Evolutionary conservation across 2,113 vertebrate species (phyloP), one percentile per base, ranked within the genome.

Genomic region (Chaetodon trifascialis): DNA sequence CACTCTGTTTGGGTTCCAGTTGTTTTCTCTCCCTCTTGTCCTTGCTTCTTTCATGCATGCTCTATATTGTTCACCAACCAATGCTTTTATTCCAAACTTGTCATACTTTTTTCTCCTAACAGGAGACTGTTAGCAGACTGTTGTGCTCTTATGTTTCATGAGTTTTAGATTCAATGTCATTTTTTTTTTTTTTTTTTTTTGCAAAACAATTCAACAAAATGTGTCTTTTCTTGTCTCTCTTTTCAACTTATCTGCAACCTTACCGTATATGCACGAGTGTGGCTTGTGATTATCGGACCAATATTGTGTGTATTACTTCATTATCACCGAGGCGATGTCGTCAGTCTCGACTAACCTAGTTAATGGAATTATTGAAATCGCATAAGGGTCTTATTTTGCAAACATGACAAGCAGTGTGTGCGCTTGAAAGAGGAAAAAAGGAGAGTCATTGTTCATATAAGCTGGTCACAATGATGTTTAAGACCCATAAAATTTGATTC

Each of bases 401-500:
- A 83, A 88, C 80, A 83, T 68, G 70, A 72, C 54, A 68, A 52
- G 73, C 83, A 54, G 51, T 79, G 67, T 80, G 77, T 75, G 69
- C 70, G 56, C 75, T 83, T 92, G 17, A 89, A 74, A 85, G 67
- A 68, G 67, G 71, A 77, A 68, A 68, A 30, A 83, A 81, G 23
- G 49, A 65, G 79, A 86, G 63, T 63, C 89, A 89, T 94, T 93
- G 91, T 94, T 91, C 85, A 76, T 76, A 83, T 91, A 92, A 92
- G 88, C 86, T 89, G 73, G 69, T 84, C 84, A 92, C 92, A 93
- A 89, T 91, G 81, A 94, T 87, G 82, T 90, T 90, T 91, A 92
- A 92, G 92, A 92, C 75, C 91, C 91, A 88, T 93, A 84, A 90
- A 92, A 93, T 93, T 86, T 86, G 86, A 93, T 93, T 93, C 85